These are phyloP conservation scores for Acanthurus tractus DNA, from an alignment of 2,797 vertebrate genomes.

Conservation along the genomic window DNA sequence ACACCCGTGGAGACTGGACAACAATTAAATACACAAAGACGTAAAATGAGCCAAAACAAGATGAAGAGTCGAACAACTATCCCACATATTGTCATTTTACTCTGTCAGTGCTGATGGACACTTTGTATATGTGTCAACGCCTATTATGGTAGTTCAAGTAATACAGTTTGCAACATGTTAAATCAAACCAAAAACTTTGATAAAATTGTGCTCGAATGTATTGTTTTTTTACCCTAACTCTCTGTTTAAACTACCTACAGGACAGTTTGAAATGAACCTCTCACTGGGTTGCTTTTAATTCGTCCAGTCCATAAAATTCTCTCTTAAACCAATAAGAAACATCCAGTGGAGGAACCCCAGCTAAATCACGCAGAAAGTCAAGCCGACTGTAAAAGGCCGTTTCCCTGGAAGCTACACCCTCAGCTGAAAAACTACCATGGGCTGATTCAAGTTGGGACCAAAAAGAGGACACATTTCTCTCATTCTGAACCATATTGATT, in stretches of 20 bases:
- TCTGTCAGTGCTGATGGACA: not conserved
- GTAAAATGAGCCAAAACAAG: slow-evolving; percentile 62
- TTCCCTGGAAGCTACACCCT: slow-evolving; percentile 81
- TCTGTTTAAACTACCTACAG: slow-evolving; percentile 32
- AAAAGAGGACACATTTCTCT: slow-evolving; percentile 51
- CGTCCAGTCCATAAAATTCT: slow-evolving; percentile 71
- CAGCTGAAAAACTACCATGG: slow-evolving; percentile 83
- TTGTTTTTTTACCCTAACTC: not conserved
- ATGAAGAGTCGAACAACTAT: slow-evolving; percentile 33
- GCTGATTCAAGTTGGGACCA: slow-evolving; percentile 57
- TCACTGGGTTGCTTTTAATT: slow-evolving; percentile 56
- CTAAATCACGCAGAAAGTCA: slow-evolving; percentile 74
- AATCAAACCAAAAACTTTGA: not conserved
- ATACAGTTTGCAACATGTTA: not conserved
- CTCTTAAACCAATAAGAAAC: slow-evolving; percentile 70
- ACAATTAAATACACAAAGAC: slow-evolving; percentile 77
- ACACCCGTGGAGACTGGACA: slow-evolving; percentile 74
- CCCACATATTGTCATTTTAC: slow-evolving; percentile 7
- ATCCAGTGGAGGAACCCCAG: slow-evolving; percentile 57
- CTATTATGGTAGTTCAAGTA: not conserved
- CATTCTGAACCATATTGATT: slow-evolving; percentile 41
- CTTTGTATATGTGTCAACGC: not conserved
- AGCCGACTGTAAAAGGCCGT: slow-evolving; percentile 73
- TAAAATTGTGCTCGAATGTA: too few species aligned
- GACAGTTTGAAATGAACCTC: slow-evolving; percentile 50